Evolutionary conservation across 2,797 vertebrate species (phyloP), one percentile per base, ranked within the genome.

Genomic region (Lagorchestes hirsutus): DNA sequence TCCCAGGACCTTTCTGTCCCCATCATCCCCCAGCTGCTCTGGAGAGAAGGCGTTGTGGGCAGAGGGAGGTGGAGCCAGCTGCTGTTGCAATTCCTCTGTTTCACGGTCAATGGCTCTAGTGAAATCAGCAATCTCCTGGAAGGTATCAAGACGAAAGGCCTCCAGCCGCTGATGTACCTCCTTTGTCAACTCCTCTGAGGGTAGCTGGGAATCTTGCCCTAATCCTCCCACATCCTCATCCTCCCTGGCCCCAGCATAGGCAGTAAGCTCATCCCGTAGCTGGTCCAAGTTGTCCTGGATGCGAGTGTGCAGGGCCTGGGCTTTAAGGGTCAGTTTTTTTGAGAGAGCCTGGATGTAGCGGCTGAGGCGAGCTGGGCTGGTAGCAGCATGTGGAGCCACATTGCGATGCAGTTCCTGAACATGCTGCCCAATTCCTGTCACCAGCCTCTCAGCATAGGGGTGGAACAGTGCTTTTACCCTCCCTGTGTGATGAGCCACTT

Each of bases 361-460:
- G 31, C 96, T 96, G 74, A 99, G 98, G 90, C 95, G 94, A 27
- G 97, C 92, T 0, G 98, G 98, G 57, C 98, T 97, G n/a, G 98
- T 98, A 0, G 11, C 82, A 0, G 96, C 6, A 3, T 55, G 54
- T 0, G 98, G 98, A 1, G 92, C 96, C 3, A 98, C 97, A 27
- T 93, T 97, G 31, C 96, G 95, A 54, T 98, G 99, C 91, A 99
- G 97, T 96, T 98, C 98, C 58, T 97, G 94, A 91, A 98, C 91
- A 13, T 97, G 98, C 13, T 82, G 91, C 52, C 31, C 97, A 90
- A 99, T 92, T 96, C 99, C 98, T 0, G 98, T 97, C 93, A 98
- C 98, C 97, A 99, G 99, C 90, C 99, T 98, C 0, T 99, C 97
- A 0, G 99, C 97, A 0, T 99, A 99, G 0, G 99, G 99, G 0